phyloP scores from a whole-genome alignment of 2,888 invertebrate genomes.

The Galerucella calmariensis region DNA sequence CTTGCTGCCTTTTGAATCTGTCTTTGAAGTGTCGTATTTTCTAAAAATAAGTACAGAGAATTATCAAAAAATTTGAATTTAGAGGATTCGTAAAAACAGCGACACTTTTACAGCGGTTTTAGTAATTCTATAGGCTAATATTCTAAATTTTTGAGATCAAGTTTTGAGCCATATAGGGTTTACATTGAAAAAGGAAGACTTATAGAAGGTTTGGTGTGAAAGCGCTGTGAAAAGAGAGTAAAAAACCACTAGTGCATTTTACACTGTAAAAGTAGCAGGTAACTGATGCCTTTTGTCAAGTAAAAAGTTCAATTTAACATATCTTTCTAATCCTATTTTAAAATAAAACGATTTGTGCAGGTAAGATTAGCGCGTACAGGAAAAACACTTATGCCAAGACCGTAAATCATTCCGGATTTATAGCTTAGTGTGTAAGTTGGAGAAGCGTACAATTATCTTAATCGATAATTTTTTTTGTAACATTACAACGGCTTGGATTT shows the following conservation, averaged over 20 bases:
- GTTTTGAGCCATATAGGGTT: too few species aligned
- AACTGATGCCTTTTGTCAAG: not conserved
- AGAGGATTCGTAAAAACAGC: too few species aligned
- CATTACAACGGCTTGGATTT: slow-evolving; percentile 39
- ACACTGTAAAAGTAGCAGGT: not conserved
- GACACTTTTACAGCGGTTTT: too few species aligned
- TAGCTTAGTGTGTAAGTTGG: slow-evolving; percentile 35
- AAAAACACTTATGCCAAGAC: not conserved
- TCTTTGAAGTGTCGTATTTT: slow-evolving; percentile 74
- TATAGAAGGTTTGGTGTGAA: too few species aligned
- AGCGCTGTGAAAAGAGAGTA: too few species aligned
- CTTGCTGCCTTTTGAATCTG: slow-evolving; percentile 82
- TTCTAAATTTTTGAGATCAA: too few species aligned
- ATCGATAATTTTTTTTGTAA: slow-evolving; percentile 44
- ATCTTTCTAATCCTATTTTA: not conserved
- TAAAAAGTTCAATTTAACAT: not conserved
- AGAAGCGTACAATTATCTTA: slow-evolving; percentile 47
- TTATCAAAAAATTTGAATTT: too few species aligned
- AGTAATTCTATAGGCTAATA: too few species aligned
- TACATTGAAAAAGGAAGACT: too few species aligned
- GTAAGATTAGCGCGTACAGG: not conserved
- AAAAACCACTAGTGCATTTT: too few species aligned
- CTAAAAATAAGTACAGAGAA: slow-evolving; percentile 51
- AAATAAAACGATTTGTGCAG: not conserved
- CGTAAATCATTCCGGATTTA: slow-evolving; percentile 47